Percentiles rank a stretch among this genome's conserved stretches.
Conservation (phyloP, 2,888 invertebrate species). For the Ophion slaviceki region DNA sequence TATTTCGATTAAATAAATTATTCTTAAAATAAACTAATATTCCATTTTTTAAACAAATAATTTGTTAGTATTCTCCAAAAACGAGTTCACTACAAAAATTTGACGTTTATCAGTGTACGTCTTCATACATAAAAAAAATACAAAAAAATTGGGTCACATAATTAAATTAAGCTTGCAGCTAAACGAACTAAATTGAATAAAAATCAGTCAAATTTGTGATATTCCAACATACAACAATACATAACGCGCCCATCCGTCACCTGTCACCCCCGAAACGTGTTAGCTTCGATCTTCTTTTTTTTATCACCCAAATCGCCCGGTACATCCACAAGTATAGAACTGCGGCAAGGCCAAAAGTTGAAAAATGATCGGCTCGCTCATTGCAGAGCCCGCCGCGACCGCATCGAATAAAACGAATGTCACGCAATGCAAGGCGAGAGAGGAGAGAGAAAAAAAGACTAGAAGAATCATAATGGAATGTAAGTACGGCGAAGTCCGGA, state of each 20-base stretch:
- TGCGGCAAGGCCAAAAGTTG: slow-evolving; percentile 16
- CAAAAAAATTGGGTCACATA: no score
- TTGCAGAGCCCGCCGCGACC: not conserved
- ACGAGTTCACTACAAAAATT: no score
- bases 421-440: slow-evolving; percentile 13
- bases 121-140: no score
- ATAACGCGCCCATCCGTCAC: not conserved
- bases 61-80: no score
- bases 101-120: no score
- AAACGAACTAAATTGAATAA: no score
- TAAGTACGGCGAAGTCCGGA: slow-evolving; percentile 10
- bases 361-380: slow-evolving; percentile 25
- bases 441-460: not conserved
- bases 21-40: no score
- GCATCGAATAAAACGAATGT: slow-evolving; percentile 30
- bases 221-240: no score
- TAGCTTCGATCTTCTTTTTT: not conserved
- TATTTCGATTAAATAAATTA: no score
- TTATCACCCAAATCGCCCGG: not conserved
- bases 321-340: not conserved
- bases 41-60: no score
- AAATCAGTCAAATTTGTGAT: no score
- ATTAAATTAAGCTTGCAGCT: no score
- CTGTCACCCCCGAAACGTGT: not conserved
- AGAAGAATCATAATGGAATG: not conserved